Evolutionary conservation across 2,888 invertebrate genomes (phyloP).

Genomic region (Brenthis ino): DNA sequence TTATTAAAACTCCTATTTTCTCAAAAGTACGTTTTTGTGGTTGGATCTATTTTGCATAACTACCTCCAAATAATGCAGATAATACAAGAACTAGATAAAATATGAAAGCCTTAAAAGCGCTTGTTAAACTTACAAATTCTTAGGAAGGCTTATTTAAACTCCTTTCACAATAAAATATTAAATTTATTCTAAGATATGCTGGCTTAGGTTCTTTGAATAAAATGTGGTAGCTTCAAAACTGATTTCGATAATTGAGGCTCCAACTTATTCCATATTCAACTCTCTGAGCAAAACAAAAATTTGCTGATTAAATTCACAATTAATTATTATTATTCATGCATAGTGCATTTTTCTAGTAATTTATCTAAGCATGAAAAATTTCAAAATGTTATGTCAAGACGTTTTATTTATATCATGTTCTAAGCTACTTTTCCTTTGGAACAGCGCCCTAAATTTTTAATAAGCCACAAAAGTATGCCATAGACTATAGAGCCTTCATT

Average conservation of each 20-base stretch:
- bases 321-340: neutral
- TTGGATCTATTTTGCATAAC: neutral
- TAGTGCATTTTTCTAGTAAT: neutral
- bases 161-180: slow-evolving; percentile 3
- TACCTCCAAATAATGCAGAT: neutral
- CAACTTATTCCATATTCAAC: neutral
- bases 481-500: slow-evolving; percentile 23
- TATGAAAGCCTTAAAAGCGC: neutral
- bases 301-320: neutral
- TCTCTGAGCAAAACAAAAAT: neutral
- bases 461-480: slow-evolving; percentile 18
- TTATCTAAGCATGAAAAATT: too few species aligned
- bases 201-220: neutral
- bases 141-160: slow-evolving; percentile 10
- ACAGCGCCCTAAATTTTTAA: slow-evolving; percentile 15
- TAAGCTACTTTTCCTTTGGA: neutral
- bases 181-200: slow-evolving; percentile 1
- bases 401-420: neutral
- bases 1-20: too few species aligned
- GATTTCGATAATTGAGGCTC: neutral
- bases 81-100: slow-evolving; percentile 9
- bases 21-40: neutral
- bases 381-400: too few species aligned
- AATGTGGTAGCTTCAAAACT: neutral
- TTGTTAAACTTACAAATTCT: slow-evolving; percentile 12